These are phyloP conservation scores for Apocheima hispidaria DNA, from an alignment of 2,888 invertebrate genomes.

Conservation along the genomic window DNA sequence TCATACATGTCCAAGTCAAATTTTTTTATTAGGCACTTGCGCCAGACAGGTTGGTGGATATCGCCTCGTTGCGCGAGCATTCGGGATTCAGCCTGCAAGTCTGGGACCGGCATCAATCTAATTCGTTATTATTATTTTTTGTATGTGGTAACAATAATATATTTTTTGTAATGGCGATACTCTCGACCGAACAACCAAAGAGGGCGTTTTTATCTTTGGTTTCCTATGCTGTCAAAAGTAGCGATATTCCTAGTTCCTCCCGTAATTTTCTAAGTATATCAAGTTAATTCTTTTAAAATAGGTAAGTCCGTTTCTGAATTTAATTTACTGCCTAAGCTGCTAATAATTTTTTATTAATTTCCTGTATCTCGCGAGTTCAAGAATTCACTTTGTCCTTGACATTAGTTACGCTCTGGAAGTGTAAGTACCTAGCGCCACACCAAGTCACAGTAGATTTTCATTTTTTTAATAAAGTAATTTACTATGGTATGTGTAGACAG, in stretches of 20 bases:
- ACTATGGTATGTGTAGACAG: no score
- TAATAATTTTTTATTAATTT: background rate
- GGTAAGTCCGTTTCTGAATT: background rate
- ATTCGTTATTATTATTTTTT: background rate
- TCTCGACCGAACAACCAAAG: slow-evolving; percentile 24
- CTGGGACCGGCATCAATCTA: background rate
- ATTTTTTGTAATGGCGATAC: slow-evolving; percentile 69
- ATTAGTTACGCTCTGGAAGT: no score
- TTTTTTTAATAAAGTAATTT: no score
- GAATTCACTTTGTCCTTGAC: no score
- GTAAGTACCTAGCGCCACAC: no score
- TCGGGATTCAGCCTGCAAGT: no score
- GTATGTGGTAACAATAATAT: slow-evolving; percentile 11
- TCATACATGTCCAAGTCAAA: no score
- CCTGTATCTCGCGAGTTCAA: background rate
- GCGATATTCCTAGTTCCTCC: background rate
- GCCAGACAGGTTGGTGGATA: no score
- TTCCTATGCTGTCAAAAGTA: slow-evolving; percentile 2
- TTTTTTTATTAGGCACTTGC: no score
- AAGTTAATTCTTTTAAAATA: background rate
- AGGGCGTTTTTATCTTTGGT: slow-evolving; percentile 22
- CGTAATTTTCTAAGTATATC: background rate
- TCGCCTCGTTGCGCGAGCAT: no score
- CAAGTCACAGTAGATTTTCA: no score
- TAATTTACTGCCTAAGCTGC: background rate